Conservation (phyloP, 2,888 invertebrate species). For the Perizoma flavofasciatum region DNA sequence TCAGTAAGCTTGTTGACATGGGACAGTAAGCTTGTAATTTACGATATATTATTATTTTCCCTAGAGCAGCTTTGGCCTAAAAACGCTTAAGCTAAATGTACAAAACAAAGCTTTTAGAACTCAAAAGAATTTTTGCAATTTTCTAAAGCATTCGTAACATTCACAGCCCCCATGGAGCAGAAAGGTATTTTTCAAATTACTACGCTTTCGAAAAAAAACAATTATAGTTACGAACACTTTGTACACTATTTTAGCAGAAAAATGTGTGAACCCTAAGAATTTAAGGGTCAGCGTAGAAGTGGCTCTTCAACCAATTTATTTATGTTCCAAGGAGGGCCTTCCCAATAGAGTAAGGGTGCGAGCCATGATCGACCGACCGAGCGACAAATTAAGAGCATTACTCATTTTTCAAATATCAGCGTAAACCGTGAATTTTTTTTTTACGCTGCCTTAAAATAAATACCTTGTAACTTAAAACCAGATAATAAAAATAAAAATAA, state of each 20-base stretch:
- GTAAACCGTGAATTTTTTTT: background rate
- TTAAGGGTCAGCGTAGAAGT: slow-evolving; percentile 8
- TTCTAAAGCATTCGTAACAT: too few relatives aligned
- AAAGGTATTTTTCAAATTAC: background rate
- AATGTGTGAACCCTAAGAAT: slow-evolving; percentile 1
- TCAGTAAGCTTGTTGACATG: too few relatives aligned
- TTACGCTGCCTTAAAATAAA: too few relatives aligned
- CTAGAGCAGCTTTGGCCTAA: background rate
- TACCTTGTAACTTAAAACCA: too few relatives aligned
- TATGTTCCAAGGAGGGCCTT: slow-evolving; percentile 17
- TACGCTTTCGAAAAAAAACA: background rate
- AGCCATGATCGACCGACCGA: slow-evolving; percentile 17
- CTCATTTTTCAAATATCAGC: background rate
- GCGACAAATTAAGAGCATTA: slow-evolving; percentile 7
- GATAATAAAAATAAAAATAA: too few relatives aligned
- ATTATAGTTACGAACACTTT: background rate
- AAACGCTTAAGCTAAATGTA: too few relatives aligned
- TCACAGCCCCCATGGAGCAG: background rate
- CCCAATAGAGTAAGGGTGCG: slow-evolving; percentile 19
- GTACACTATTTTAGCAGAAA: slow-evolving; percentile 1
- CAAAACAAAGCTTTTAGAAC: too few relatives aligned
- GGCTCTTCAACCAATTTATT: slow-evolving; percentile 23
- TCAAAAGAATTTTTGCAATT: too few relatives aligned
- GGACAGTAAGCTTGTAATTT: too few relatives aligned
- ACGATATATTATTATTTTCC: too few relatives aligned